Percentiles rank a stretch among this genome's conserved stretches.
These are phyloP conservation scores for Platycheirus rosarum DNA, from an alignment of 2,888 invertebrate genomes.

Conservation along the genomic window DNA sequence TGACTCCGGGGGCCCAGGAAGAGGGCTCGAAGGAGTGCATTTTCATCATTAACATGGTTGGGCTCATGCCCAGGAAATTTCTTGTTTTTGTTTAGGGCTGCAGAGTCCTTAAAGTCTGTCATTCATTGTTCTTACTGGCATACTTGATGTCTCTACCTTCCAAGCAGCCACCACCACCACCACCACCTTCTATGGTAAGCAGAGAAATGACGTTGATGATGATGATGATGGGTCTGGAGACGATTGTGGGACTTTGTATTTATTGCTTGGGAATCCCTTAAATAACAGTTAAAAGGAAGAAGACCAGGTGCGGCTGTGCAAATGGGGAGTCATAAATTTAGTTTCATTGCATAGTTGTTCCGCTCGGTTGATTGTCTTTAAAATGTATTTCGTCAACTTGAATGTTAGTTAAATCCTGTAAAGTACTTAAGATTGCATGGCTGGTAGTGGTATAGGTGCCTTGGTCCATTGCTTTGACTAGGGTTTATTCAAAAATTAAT, in stretches of 20 bases:
- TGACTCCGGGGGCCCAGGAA: constrained; percentile 1
- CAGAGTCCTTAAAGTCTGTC: constrained; percentile 60
- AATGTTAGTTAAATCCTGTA: constrained; percentile 38
- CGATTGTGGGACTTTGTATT: constrained; percentile 26
- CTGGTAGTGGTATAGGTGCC: background rate
- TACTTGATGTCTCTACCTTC: constrained; percentile 25
- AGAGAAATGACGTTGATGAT: constrained; percentile 30
- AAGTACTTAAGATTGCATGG: constrained; percentile 38
- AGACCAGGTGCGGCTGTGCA: constrained; percentile 1
- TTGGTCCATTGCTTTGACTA: constrained; percentile 1
- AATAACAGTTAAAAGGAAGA: constrained; percentile 28
- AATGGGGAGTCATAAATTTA: constrained; percentile 45
- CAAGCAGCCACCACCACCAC: no score
- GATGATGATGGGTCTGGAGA: constrained; percentile 22
- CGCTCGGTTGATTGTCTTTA: constrained; percentile 66
- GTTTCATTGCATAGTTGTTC: constrained; percentile 60
- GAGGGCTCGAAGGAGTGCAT: constrained; percentile 52
- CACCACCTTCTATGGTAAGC: background rate
- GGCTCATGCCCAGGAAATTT: constrained; percentile 71
- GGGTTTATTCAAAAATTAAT: constrained; percentile 63
- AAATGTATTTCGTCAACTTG: constrained; percentile 66
- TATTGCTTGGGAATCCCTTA: constrained; percentile 48
- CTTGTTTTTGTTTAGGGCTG: constrained; percentile 65
- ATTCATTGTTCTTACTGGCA: constrained; percentile 62
- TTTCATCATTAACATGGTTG: constrained; percentile 72